Evolutionary conservation across 2,888 invertebrate species (phyloP), one percentile per base, ranked within the genome.

Genomic region (Heliconius aoede): DNA sequence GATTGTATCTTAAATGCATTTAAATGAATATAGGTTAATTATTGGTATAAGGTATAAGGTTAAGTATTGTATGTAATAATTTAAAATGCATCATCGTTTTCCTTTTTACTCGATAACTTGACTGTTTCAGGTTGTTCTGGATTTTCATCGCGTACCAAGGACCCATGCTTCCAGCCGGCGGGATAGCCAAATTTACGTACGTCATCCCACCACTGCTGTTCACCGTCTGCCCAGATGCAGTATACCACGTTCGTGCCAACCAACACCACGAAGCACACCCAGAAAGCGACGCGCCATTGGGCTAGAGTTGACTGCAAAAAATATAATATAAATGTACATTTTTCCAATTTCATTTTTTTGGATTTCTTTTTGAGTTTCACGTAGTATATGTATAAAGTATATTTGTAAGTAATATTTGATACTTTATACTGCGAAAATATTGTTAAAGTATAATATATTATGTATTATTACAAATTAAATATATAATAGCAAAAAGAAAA

Each of bases 161-260:
- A 78, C 0, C 94, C 94, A 55, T 93, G 90, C 69, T 90, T 92
- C 92, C 93, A 93, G 28, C 85, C 89, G 0, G 86, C 84, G 0
- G 93, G 94, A 78, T 93, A 93, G 2, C 94, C 94, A 76, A 88
- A 91, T 75, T 93, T 90, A 11, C 95, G 86, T 1, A 95, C 95
- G 81, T 96, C 95, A 84, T 97, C 96, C 97, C 97, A 97, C 86
- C 95, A 95, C 83, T 97, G 96, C 62, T 96, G 95, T 77, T 97
- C 96, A 0, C 96, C 97, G 76, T 96, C 96, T 0, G 96, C 97
- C 89, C 95, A 96, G 60, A 96, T 84, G 46, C 96, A 89, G 88
- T 96, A 97, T 1, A 97, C 90, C 0, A 96, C 81, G 85, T 96
- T 96, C 1, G 97, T 96, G 1, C 95, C 88, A 0, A 95, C 87